A percentile compares a stretch with the other conserved stretches of the same genome.
Evolutionary conservation across 2,113 vertebrate genomes (phyloP).

Genomic region (Anser cygnoides): DNA sequence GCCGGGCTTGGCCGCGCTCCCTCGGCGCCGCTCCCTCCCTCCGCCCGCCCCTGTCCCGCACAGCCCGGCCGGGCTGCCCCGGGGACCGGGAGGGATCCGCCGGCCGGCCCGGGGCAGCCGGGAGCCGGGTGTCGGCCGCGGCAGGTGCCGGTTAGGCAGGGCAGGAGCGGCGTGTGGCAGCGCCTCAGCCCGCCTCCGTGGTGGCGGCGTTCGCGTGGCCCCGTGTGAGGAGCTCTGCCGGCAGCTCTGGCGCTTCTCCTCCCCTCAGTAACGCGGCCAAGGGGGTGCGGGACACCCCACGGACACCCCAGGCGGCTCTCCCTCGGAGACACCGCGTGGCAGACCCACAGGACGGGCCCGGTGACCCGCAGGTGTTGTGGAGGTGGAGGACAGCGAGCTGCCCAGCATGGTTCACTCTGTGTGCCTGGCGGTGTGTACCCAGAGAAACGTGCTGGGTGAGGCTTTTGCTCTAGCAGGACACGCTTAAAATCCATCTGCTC

Average conservation of each 20-base stretch:
- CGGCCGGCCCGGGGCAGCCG: no score
- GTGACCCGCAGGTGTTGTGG: neutral
- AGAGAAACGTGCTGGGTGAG: neutral
- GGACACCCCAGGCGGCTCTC: neutral
- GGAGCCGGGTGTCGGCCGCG: no score
- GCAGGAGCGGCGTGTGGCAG: neutral
- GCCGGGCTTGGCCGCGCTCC: neutral
- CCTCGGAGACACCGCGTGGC: neutral
- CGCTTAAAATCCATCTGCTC: neutral
- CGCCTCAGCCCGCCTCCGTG: neutral
- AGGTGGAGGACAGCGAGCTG: neutral
- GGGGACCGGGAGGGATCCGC: no score
- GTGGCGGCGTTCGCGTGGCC: no score
- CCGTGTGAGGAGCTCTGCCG: no score
- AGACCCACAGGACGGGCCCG: neutral
- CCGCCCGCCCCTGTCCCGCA: neutral
- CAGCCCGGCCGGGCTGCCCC: no score
- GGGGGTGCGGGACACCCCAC: neutral
- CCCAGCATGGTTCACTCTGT: neutral
- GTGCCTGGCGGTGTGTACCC: neutral
- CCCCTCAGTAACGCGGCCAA: neutral
- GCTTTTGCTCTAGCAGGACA: neutral
- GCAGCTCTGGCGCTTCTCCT: neutral
- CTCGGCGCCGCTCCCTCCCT: neutral
- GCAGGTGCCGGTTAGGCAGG: neutral